Percentiles rank a stretch among this genome's conserved stretches.
These are phyloP conservation scores for Coptotermes formosanus DNA, from an alignment of 1,140 invertebrate species.

Conservation along the genomic window DNA sequence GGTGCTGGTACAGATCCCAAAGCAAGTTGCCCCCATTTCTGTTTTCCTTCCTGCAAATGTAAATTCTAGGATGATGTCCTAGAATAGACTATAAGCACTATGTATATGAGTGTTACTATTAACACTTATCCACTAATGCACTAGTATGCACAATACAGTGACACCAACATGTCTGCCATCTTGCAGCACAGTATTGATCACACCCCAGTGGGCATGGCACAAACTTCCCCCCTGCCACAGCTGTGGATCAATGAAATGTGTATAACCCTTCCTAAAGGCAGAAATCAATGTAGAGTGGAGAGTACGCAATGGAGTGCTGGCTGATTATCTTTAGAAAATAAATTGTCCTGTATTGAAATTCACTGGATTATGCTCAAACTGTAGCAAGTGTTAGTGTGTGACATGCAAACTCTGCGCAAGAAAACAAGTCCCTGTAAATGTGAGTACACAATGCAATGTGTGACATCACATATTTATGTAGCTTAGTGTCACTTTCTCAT, in stretches of 20 bases:
- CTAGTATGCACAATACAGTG: not conserved
- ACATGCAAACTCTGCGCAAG: slow-evolving; percentile 84
- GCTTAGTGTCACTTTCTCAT: too few species aligned
- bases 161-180: not conserved
- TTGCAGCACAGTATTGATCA: not conserved
- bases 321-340: not conserved
- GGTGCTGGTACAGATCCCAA: too few species aligned
- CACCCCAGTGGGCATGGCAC: slow-evolving; percentile 22
- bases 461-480: too few species aligned
- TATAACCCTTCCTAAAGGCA: slow-evolving; percentile 24
- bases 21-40: too few species aligned
- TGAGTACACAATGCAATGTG: slow-evolving; percentile 56
- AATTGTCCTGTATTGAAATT: not conserved
- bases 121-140: too few species aligned
- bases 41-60: too few species aligned
- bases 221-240: not conserved
- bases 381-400: not conserved
- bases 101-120: too few species aligned
- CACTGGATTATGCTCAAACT: not conserved
- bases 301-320: not conserved
- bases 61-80: too few species aligned
- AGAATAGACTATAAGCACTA: too few species aligned
- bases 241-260: slow-evolving; percentile 29
- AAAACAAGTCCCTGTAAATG: slow-evolving; percentile 86
- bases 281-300: slow-evolving; percentile 27